phyloP scores from a whole-genome alignment of 1,140 invertebrate species.

The Epicauta chinensis region DNA sequence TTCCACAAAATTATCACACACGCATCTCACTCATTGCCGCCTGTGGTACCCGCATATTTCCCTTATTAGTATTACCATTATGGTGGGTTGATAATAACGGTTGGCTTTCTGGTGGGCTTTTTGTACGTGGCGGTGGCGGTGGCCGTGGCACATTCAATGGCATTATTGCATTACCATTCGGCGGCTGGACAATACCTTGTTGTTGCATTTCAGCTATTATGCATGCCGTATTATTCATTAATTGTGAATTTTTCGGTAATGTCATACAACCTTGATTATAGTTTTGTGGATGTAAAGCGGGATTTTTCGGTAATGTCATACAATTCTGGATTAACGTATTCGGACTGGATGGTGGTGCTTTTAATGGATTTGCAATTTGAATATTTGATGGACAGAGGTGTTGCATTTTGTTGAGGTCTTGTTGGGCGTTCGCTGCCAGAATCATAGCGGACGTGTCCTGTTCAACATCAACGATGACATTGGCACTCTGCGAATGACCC shows the following conservation, averaged over 20 bases:
- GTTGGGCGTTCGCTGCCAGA: constrained; percentile 49
- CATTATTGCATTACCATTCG: constrained; percentile 49
- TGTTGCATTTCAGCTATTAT: constrained; percentile 52
- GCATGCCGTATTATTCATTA: constrained; percentile 48
- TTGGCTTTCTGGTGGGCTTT: constrained; percentile 52
- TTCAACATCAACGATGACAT: constrained; percentile 74
- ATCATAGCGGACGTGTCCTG: constrained; percentile 64
- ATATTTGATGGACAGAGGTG: constrained; percentile 55
- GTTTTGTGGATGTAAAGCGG: constrained; percentile 29
- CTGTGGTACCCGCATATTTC: constrained; percentile 57
- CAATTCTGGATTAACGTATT: constrained; percentile 53
- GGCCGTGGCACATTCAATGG: constrained; percentile 51
- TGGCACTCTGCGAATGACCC: constrained; percentile 59
- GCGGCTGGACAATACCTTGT: constrained; percentile 47
- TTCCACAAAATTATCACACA: constrained; percentile 59
- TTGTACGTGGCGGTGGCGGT: constrained; percentile 51
- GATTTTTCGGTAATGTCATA: constrained; percentile 58
- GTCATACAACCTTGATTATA: constrained; percentile 51
- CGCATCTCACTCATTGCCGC: constrained; percentile 76
- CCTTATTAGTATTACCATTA: constrained; percentile 28
- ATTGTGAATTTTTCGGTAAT: constrained; percentile 50
- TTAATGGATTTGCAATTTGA: constrained; percentile 51
- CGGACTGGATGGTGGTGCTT: constrained; percentile 53
- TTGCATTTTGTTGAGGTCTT: constrained; percentile 45
- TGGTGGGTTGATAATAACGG: constrained; percentile 44